phyloP scores from a whole-genome alignment of 2,113 vertebrate species.

The Girardinichthys multiradiatus region DNA sequence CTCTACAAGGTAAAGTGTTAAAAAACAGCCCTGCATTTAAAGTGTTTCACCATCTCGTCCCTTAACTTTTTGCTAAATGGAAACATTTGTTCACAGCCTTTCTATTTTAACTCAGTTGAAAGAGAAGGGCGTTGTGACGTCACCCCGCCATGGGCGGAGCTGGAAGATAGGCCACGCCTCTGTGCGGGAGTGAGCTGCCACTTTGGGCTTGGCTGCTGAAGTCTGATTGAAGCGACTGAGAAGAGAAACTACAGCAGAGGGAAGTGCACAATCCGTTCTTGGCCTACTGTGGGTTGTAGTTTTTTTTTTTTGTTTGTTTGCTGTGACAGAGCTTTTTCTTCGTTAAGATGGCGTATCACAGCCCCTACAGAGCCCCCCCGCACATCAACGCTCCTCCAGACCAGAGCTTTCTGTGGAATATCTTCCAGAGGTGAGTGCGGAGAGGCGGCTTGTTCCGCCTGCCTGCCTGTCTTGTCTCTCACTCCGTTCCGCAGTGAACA shows the following conservation, averaged over 20 bases:
- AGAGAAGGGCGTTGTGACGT: constrained; percentile 40
- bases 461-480: background rate
- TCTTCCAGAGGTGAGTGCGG: constrained; percentile 83
- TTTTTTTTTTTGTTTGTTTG: constrained; percentile 18
- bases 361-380: constrained; percentile 77
- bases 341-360: constrained; percentile 81
- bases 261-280: constrained; percentile 12
- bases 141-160: constrained; percentile 40
- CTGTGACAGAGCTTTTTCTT: constrained; percentile 10
- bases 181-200: constrained; percentile 49
- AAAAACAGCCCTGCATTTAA: too few species aligned
- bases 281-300: background rate
- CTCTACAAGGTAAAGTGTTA: too few species aligned
- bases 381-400: constrained; percentile 74
- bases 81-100: background rate
- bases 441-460: background rate
- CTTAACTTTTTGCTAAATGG: background rate
- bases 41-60: background rate
- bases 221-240: constrained; percentile 36
- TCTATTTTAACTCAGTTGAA: constrained; percentile 33
- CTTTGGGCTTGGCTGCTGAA: background rate
- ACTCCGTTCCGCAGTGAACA: constrained; percentile 7
- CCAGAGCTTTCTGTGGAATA: constrained; percentile 83
- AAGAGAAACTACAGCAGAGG: constrained; percentile 41
- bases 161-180: constrained; percentile 73